Evolutionary conservation across 2,113 vertebrate species (phyloP), one percentile per base, ranked within the genome.

Genomic region (Circaetus cinerascens): DNA sequence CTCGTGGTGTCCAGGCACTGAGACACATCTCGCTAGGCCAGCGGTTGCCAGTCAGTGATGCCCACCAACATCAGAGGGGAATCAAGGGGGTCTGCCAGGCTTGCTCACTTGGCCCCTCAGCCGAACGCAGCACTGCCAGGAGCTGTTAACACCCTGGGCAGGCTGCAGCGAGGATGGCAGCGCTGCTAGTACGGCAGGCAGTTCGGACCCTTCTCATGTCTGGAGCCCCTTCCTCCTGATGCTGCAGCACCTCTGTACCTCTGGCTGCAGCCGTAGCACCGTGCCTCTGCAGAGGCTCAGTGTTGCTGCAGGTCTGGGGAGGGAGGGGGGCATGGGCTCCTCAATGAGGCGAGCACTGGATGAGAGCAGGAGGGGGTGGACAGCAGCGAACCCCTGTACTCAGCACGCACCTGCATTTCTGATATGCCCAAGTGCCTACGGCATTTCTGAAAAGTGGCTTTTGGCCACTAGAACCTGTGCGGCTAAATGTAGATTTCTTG

Each of bases 211-310:
- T 73, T 30, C 43, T 60, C 18, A 1, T 9, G 14, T 11, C 14
- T 41, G 12, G 15, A 53, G 12, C 34, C 53, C 25, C 23, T 56
- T 92, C 20, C 10, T 74, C 45, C 21, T 62, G 10, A 14, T 8
- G 7, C n/a, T 29, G 1, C 30, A 27, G 19, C 38, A 51, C 15
- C 7, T 57, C 22, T 8, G 11, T 13, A 38, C 15, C 50, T 23
- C 73, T 34, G 9, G 30, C 32, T 40, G 43, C 27, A 15, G 50
- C 36, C 0, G 1, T 12, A 38, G 43, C 6, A 2, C 29, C 1
- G 5, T 60, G 82, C 62, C 38, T n/a, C 34, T 32, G 7, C 1
- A 2, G 53, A 62, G 36, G 29, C 38, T 92, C 51, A 6, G 29
- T 18, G 45, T n/a, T 53, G 66, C 82, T 41, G 34, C 6, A 13